Evolutionary conservation across 2,888 invertebrate species (phyloP).

Genomic region (Lottia gigantea): DNA sequence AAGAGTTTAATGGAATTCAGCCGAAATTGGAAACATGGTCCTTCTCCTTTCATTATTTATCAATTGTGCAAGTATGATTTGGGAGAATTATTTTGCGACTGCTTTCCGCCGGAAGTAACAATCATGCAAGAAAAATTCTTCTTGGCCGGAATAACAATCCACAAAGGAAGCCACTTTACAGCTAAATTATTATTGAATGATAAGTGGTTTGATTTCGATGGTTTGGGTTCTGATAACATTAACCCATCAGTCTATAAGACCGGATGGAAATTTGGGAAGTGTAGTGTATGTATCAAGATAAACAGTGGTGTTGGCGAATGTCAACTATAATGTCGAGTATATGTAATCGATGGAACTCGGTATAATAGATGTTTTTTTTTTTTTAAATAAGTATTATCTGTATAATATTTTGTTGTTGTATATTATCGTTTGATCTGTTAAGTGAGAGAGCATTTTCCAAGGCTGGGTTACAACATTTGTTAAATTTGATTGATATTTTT

Average conservation of each 20-base stretch:
- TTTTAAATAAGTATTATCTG: too few relatives aligned
- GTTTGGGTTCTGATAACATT: neutral
- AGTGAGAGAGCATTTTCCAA: too few relatives aligned
- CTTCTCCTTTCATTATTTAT: conserved; percentile 1
- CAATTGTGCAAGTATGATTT: neutral
- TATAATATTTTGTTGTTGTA: too few relatives aligned
- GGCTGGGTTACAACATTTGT: too few relatives aligned
- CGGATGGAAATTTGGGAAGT: conserved; percentile 1
- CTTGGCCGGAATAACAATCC: neutral
- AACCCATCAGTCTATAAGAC: neutral
- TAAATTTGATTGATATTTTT: too few relatives aligned
- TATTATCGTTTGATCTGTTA: too few relatives aligned
- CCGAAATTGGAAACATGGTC: neutral
- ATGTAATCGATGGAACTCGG: too few relatives aligned
- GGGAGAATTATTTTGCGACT: neutral
- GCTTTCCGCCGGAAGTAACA: neutral
- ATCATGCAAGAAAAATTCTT: too few relatives aligned
- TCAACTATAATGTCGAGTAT: too few relatives aligned
- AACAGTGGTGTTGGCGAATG: too few relatives aligned
- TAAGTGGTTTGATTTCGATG: neutral
- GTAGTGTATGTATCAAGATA: neutral
- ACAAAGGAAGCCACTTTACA: neutral
- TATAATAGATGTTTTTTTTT: too few relatives aligned
- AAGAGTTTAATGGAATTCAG: neutral
- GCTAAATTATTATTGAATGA: neutral